These are phyloP conservation scores for Hyles lineata DNA, from an alignment of 2,888 invertebrate genomes.

Conservation along the genomic window DNA sequence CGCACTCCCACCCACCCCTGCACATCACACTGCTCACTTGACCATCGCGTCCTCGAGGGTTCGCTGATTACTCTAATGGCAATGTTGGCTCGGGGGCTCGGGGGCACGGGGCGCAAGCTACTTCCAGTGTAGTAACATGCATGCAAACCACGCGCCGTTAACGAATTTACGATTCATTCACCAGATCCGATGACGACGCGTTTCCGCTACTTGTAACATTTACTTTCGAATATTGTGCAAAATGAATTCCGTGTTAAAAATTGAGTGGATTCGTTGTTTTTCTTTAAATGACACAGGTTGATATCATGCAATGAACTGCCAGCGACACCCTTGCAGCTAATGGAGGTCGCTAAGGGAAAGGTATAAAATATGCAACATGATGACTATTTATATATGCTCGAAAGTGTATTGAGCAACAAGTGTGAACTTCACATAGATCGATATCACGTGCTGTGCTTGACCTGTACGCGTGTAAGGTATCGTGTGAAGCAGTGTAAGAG, in stretches of 20 bases:
- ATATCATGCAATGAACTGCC: slow-evolving; percentile 77
- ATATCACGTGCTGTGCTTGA: slow-evolving; percentile 76
- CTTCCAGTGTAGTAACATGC: slow-evolving; percentile 68
- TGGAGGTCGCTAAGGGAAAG: slow-evolving; percentile 83
- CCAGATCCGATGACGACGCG: slow-evolving; percentile 60
- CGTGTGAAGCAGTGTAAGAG: slow-evolving; percentile 80
- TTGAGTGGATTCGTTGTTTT: slow-evolving; percentile 64
- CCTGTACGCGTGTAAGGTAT: slow-evolving; percentile 80
- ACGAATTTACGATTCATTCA: slow-evolving; percentile 47
- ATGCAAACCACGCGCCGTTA: slow-evolving; percentile 70
- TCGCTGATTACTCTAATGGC: background rate
- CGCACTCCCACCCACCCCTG: slow-evolving; percentile 54
- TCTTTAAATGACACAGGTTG: slow-evolving; percentile 65
- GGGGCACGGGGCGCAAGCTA: slow-evolving; percentile 62
- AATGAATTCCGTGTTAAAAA: slow-evolving; percentile 70
- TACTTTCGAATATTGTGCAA: slow-evolving; percentile 67
- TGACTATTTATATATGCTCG: slow-evolving; percentile 77
- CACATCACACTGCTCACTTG: slow-evolving; percentile 22
- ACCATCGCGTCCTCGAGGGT: background rate
- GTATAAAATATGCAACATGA: slow-evolving; percentile 84
- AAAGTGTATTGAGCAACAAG: slow-evolving; percentile 72
- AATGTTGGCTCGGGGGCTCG: slow-evolving; percentile 31
- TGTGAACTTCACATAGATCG: slow-evolving; percentile 61
- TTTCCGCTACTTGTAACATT: slow-evolving; percentile 66
- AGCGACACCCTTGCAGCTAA: slow-evolving; percentile 78